Conservation (phyloP, 2,113 vertebrate genomes). For the Sceloporus undulatus region DNA sequence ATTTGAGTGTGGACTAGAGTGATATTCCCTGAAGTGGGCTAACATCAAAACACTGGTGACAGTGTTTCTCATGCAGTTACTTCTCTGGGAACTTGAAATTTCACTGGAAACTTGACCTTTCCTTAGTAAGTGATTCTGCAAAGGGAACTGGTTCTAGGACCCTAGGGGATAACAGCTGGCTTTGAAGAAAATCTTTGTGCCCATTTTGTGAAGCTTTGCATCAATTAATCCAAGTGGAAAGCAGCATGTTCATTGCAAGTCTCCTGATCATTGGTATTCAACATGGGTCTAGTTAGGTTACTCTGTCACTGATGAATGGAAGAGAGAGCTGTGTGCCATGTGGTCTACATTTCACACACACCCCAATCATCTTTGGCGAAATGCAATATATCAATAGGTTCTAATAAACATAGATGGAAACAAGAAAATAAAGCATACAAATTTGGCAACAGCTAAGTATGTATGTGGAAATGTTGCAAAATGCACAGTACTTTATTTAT, state of each 20-base stretch:
- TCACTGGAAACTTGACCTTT: background rate
- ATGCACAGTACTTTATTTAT: background rate
- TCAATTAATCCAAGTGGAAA: background rate
- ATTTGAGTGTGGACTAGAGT: background rate
- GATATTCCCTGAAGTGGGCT: conserved; percentile 19
- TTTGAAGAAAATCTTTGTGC: background rate
- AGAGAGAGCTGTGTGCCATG: background rate
- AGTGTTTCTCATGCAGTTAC: background rate
- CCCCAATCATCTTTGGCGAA: background rate
- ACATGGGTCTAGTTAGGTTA: background rate
- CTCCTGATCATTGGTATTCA: background rate
- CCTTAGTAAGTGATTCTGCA: conserved; percentile 20
- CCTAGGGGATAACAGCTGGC: conserved; percentile 1
- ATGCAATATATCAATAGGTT: background rate
- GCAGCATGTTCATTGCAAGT: background rate
- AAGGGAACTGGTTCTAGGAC: background rate
- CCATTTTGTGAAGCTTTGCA: background rate
- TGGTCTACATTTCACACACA: no score
- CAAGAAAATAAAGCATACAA: background rate
- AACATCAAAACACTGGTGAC: conserved; percentile 1
- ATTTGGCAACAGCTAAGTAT: no score
- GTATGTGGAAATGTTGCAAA: background rate
- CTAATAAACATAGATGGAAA: background rate
- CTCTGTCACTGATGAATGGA: no score
- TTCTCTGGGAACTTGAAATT: background rate